These are phyloP conservation scores for Crocodylus rhombifer DNA, from an alignment of 2,797 vertebrate genomes.

Conservation along the genomic window DNA sequence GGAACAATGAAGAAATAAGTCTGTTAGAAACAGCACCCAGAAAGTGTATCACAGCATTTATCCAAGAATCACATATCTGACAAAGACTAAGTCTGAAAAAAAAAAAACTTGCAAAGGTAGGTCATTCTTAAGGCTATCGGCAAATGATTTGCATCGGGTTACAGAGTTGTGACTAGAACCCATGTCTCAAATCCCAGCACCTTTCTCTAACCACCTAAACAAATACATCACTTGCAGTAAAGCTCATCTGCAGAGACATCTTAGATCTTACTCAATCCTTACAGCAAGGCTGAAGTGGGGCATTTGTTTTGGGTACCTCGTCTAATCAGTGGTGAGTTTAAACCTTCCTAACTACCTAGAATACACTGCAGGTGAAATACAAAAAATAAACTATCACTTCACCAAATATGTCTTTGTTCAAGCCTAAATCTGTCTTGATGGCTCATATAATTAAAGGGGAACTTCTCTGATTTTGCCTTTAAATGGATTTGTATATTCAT, in stretches of 20 bases:
- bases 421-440: neutral
- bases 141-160: neutral
- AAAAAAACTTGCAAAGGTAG: neutral
- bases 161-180: neutral
- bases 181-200: neutral
- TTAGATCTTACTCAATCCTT: too few species aligned
- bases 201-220: neutral
- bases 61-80: neutral
- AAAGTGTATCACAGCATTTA: neutral
- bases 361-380: rapidly evolving
- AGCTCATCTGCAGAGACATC: neutral
- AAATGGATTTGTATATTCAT: neutral
- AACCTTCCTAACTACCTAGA: neutral
- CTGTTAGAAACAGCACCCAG: neutral
- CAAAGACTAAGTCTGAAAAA: neutral
- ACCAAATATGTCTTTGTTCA: neutral
- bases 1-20: neutral
- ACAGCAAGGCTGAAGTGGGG: too few species aligned
- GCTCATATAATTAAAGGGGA: neutral
- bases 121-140: neutral
- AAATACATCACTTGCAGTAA: neutral
- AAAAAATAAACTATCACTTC: rapidly evolving
- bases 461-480: conserved; percentile 48
- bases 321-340: too few species aligned
- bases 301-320: too few species aligned